Base-by-base conservation (phyloP, 2,113 vertebrate genomes). In the Mobula birostris region DNA sequence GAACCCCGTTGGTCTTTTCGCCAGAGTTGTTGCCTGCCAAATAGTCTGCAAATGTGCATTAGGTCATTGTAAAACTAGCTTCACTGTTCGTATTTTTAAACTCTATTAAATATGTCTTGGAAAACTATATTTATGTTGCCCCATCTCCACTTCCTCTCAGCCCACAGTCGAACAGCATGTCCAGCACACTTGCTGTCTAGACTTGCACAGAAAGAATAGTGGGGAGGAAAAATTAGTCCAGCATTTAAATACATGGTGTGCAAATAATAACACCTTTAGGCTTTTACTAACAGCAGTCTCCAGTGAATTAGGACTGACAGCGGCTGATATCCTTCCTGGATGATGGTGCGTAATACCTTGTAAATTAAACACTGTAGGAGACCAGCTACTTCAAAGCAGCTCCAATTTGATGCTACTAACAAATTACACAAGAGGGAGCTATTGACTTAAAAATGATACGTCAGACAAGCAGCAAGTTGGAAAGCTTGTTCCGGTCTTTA, bases 291-390 rank as follows among this genome's bases (percentile, higher is more conserved):
- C n/a, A 32, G 66, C 29, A 66, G 29, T 90, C 85, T 68, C n/a
- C 32, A 61, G 58, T 6, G 61, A 19, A 68, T 68, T 90, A 32
- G 29, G 29, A 68, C n/a, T 68, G 61, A 29, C 85, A 66, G 85
- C 61, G n/a, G n/a, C 27, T 66, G 58, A 88, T 66, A 32, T 88
- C 58, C 27, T 63, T 87, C 56, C 61, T 32, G 29, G 32, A 63
- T 14, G 32, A 74, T 74, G 17, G 85, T n/a, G n/a, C 27, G 61
- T 66, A 66, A 90, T 17, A 66, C 61, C 61, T 90, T 63, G 61
- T 90, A 88, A 88, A 88, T 88, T 88, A 88, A 88, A 88, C 63
- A 5, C 83, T n/a, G 11, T 27, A 88, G 83, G 83, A 88, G 27
- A 29, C 85, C 29, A 66, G 9, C 29, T 63, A 29, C 66, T 66